A percentile compares a stretch with the other conserved stretches of the same genome.
Conservation (phyloP, 2,888 invertebrate genomes). For the Pheosia gnoma region DNA sequence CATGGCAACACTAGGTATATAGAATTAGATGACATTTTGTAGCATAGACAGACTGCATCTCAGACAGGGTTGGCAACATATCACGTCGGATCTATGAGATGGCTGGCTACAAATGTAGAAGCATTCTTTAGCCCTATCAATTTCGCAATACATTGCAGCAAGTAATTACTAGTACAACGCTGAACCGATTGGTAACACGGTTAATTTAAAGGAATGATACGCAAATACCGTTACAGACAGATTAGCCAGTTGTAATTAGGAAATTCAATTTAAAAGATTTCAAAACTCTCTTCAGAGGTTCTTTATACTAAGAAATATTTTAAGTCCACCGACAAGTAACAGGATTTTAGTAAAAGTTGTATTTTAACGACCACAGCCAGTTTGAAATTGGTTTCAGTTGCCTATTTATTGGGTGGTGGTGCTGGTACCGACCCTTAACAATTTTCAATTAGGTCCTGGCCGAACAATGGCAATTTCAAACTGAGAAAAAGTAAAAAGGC, state of each 20-base stretch:
- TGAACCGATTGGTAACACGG: conserved; percentile 9
- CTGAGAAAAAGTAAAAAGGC: conserved; percentile 67
- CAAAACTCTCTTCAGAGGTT: not conserved
- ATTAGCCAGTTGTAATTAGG: no score
- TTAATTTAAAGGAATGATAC: not conserved
- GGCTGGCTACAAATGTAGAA: conserved; percentile 13
- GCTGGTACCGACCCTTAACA: conserved; percentile 61
- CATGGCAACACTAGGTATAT: conserved; percentile 39
- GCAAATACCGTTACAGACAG: not conserved
- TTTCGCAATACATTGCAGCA: conserved; percentile 22
- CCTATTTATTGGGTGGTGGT: conserved; percentile 38
- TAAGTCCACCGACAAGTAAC: not conserved
- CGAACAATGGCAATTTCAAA: conserved; percentile 77
- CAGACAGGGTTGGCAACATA: conserved; percentile 29
- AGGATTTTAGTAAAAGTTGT: not conserved
- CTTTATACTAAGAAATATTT: no score
- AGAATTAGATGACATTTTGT: conserved; percentile 51
- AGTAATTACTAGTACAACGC: conserved; percentile 16
- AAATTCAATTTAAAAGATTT: not conserved
- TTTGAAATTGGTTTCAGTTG: not conserved
- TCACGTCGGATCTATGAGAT: conserved; percentile 32
- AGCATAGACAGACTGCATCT: conserved; percentile 29
- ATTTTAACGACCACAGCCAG: not conserved
- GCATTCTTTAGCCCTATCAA: conserved; percentile 22
- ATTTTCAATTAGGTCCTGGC: conserved; percentile 67